Percentiles rank a stretch among this genome's conserved stretches.
These are phyloP conservation scores for Aspiorhynchus laticeps DNA, from an alignment of 2,113 vertebrate genomes.

Conservation along the genomic window DNA sequence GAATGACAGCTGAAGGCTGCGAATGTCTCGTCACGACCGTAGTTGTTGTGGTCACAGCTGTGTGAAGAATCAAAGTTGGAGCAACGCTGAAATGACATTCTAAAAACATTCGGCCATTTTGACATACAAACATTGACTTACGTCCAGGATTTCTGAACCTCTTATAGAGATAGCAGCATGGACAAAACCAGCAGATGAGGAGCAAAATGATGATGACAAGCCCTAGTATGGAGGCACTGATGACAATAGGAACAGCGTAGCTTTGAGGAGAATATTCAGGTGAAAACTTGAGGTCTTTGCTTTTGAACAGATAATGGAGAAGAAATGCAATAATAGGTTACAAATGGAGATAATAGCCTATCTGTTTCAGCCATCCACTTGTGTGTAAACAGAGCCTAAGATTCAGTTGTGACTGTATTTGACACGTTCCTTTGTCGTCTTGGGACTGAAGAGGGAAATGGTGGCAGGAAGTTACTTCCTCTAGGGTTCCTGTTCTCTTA, in stretches of 20 bases:
- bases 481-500: not conserved
- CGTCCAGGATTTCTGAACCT: conserved; percentile 81
- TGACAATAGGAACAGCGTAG: rapidly evolving
- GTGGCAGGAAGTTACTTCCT: not conserved
- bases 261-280: not conserved
- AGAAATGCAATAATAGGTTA: not conserved
- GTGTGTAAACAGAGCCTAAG: not conserved
- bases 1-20: conserved; percentile 47
- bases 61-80: conserved; percentile 24
- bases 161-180: conserved; percentile 91
- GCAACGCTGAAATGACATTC: not conserved
- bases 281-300: not conserved
- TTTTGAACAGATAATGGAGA: not conserved
- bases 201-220: conserved; percentile 69
- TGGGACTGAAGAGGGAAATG: not conserved
- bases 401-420: not conserved
- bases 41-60: conserved; percentile 81
- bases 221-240: conserved; percentile 41
- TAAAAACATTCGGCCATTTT: not conserved
- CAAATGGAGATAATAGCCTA: not conserved
- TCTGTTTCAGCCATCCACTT: not conserved
- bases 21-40: conserved; percentile 79
- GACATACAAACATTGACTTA: conserved; percentile 63
- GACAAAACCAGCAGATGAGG: conserved; percentile 86
- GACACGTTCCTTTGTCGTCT: not conserved